Conservation (phyloP, 1,140 invertebrate species). For the Diuraphis noxia region DNA sequence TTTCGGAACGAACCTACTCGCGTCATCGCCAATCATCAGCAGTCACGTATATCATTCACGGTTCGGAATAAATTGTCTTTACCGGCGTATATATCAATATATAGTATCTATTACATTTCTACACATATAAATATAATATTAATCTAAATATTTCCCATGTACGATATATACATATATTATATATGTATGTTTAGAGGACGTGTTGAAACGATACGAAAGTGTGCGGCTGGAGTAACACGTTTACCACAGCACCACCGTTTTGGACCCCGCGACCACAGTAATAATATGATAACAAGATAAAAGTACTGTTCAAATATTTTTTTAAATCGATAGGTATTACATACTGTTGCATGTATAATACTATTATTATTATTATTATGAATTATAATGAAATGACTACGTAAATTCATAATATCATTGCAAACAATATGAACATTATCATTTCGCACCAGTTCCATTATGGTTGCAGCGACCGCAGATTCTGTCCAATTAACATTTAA, state of each 20-base stretch:
- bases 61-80: background rate
- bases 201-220: background rate
- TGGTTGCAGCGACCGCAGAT: background rate
- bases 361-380: background rate
- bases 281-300: background rate
- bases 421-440: background rate
- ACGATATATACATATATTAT: no score
- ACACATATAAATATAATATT: no score
- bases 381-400: background rate
- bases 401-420: background rate
- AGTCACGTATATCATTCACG: background rate
- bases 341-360: background rate
- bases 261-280: background rate
- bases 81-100: background rate
- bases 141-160: no score
- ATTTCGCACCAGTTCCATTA: background rate
- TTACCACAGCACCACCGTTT: background rate
- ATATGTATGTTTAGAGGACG: background rate
- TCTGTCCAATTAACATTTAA: constrained; percentile 10
- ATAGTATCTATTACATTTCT: no score
- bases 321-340: background rate
- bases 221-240: background rate
- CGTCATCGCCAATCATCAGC: background rate
- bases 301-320: background rate
- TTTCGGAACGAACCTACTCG: background rate